Base-by-base conservation (phyloP, 2,113 vertebrate species). In the Daboia siamensis region DNA sequence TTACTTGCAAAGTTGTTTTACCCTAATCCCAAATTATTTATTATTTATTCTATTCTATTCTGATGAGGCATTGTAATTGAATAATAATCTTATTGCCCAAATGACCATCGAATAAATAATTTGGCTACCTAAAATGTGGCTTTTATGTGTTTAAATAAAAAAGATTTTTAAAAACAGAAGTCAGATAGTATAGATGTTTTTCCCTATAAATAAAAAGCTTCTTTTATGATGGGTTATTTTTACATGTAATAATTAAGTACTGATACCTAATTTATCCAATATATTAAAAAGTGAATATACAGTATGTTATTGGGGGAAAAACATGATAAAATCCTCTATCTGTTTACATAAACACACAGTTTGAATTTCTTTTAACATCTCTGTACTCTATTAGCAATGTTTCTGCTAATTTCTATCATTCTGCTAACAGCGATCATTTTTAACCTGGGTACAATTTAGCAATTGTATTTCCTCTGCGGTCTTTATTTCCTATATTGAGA, bases 1-100 rank as follows among this genome's bases (percentile, higher is more conserved):
- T 99, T 99, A 98, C 98, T 98, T 98, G 97, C 96, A 98, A 98
- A 98, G 98, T 98, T 98, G 97, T 98, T 96, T 98, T 97, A 96
- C 96, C 98, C 98, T 97, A 97, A 98, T 98, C 95, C 96, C 95
- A 97, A 98, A 98, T 98, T 98, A 98, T 98, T 98, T 98, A 97
- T 98, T 98, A 94, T 97, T 96, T 95, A 89, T 88, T 95, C 74
- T 95, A 89, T 88, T 95, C 74, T 8, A 0, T 89, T 95, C 93
- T 93, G 90, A 92, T 90, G 92, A 13, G 93, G 57, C 51, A 51
- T 64, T 88, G 21, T 94, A 91, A 96, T 96, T 97, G 95, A 91
- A 86, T 94, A 91, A 87, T 94, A 93, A 95, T 95, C 88, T 93
- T 2, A 0, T 90, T 92, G 85, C 21, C 90, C 92, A 94, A 95